Evolutionary conservation across 2,113 vertebrate genomes (phyloP), one percentile per base, ranked within the genome.

Genomic region (Anoura caudifer): DNA sequence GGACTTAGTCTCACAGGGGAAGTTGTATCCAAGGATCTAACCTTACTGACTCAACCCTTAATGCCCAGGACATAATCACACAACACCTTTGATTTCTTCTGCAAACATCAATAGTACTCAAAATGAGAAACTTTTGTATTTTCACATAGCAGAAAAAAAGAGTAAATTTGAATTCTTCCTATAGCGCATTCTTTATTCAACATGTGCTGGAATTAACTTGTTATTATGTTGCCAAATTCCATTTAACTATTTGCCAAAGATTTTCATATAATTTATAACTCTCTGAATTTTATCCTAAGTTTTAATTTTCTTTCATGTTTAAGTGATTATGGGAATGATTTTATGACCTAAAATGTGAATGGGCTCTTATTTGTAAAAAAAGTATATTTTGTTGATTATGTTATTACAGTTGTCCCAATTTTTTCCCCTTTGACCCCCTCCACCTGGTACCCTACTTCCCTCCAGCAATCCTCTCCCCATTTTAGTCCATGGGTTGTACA

Each of bases 231-330:
- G 96, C 90, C 96, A 98, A 98, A 98, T 97, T 85, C 80, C 69
- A 96, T 97, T 94, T 98, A 98, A 98, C 98, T 97, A 98, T 97
- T 97, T 98, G 94, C 90, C 73, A 87, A 95, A 97, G 81, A 80
- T 97, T 93, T 96, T 98, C 80, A 97, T 47, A 75, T 75, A 15
- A 75, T 75, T 45, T 73, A 47, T 75, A 47, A 75, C 15, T 15
- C 31, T 47, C 26, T 45, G 43, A 75, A 75, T 75, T 75, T 75
- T 75, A 75, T 47, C 26, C 43, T 75, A 45, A 75, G 14, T 45
- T 41, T 75, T 75, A 75, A 63, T 63, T 63, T 31, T 14, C 20
- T 94, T 97, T 97, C 73, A 97, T 98, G 94, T 98, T 98, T 97
- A 98, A 94, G 96, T 88, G 86, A 97, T 97, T 97, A 87, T 98